Evolutionary conservation across 2,888 invertebrate genomes (phyloP).

Genomic region (Brenthis ino): DNA sequence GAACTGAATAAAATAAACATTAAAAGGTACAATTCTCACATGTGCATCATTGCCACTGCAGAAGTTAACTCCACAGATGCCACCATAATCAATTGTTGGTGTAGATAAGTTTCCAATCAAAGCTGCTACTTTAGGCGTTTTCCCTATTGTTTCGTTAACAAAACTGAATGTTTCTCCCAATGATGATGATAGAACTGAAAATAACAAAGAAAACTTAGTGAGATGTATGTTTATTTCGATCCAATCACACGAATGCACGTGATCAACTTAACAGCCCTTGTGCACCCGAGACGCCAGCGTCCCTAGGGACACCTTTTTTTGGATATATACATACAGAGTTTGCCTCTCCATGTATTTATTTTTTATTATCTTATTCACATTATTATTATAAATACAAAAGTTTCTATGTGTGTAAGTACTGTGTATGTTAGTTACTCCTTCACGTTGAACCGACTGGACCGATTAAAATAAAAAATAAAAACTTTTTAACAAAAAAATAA

Average conservation of each 20-base stretch:
- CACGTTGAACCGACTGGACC: too few species aligned
- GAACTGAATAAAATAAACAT: not conserved
- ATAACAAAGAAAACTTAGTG: not conserved
- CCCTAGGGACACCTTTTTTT: too few species aligned
- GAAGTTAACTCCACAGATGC: slow-evolving; percentile 88
- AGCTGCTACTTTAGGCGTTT: slow-evolving; percentile 43
- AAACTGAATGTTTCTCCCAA: slow-evolving; percentile 56
- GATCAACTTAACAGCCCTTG: not conserved
- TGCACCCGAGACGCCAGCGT: not conserved
- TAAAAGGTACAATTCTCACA: slow-evolving; percentile 47
- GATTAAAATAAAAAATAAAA: too few species aligned
- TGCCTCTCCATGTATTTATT: too few species aligned
- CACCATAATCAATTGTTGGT: slow-evolving; percentile 71
- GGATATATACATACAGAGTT: too few species aligned
- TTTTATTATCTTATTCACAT: too few species aligned
- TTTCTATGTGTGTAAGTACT: too few species aligned
- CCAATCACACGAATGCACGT: not conserved
- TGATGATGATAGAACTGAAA: slow-evolving; percentile 69
- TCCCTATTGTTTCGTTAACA: slow-evolving; percentile 49
- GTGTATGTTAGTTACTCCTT: too few species aligned
- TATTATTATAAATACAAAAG: too few species aligned
- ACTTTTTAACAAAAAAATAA: too few species aligned
- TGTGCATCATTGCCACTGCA: slow-evolving; percentile 82
- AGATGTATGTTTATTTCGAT: too few species aligned
- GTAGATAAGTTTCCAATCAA: slow-evolving; percentile 50